phyloP scores from a whole-genome alignment of 53 echinoderm and acorn worm genomes.

The Actinopyga echinites region DNA sequence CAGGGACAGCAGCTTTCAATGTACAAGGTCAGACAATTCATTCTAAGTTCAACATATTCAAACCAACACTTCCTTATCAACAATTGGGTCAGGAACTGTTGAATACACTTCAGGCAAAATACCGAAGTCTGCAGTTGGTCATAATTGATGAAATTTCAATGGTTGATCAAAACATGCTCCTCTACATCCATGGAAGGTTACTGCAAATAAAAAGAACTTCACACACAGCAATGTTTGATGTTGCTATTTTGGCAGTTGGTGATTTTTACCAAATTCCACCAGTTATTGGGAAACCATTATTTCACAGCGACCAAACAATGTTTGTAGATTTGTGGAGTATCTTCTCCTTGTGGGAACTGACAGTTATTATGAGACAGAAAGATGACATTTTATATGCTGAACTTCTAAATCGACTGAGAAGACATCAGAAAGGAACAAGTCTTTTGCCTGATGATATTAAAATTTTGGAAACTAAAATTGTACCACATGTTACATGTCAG shows the following conservation, averaged over 20 bases:
- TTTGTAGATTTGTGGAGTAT: slow-evolving; percentile 54
- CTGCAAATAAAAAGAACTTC: slow-evolving; percentile 60
- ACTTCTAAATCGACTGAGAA: slow-evolving; percentile 29
- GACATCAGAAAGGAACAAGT: slow-evolving; percentile 38
- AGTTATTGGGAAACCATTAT: slow-evolving; percentile 53
- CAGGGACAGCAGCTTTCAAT: slow-evolving; percentile 56
- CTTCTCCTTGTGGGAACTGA: slow-evolving; percentile 54
- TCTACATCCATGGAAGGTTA: slow-evolving; percentile 62
- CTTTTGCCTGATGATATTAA: slow-evolving; percentile 51
- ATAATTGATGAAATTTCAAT: slow-evolving; percentile 83
- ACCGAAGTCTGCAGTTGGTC: slow-evolving; percentile 58
- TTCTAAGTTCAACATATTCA: slow-evolving; percentile 32
- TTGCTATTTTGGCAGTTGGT: slow-evolving; percentile 70
- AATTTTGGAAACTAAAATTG: slow-evolving; percentile 23
- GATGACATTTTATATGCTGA: slow-evolving; percentile 61
- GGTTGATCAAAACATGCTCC: slow-evolving; percentile 64
- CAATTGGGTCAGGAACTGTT: slow-evolving; percentile 58
- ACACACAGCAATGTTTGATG: slow-evolving; percentile 50
- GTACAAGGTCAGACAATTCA: slow-evolving; percentile 49
- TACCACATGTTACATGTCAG: too few species aligned
- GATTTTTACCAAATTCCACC: slow-evolving; percentile 67
- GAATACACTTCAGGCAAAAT: slow-evolving; percentile 47
- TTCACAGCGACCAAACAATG: slow-evolving; percentile 28
- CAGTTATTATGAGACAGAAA: slow-evolving; percentile 73
- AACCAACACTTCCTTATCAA: background rate